Percentiles rank a stretch among this genome's conserved stretches.
phyloP scores from a whole-genome alignment of 1,140 invertebrate species.

The Drosophila asahinai region DNA sequence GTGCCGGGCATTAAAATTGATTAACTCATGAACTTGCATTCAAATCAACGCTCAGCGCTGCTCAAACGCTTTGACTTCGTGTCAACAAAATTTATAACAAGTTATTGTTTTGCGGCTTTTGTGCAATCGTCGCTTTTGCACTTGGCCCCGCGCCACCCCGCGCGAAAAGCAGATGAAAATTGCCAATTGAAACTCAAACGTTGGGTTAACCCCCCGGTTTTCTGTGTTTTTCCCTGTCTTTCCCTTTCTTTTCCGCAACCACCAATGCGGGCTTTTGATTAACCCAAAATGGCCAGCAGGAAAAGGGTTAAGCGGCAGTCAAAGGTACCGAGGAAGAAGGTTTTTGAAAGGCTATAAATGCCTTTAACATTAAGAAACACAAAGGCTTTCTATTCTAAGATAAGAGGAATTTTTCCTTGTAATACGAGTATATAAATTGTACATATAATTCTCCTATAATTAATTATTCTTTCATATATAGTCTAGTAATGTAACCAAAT shows the following conservation, averaged over 20 bases:
- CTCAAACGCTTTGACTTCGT: slow-evolving; percentile 76
- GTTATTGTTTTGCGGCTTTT: slow-evolving; percentile 49
- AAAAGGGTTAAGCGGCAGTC: slow-evolving; percentile 2
- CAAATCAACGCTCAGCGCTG: slow-evolving; percentile 72
- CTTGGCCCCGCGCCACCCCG: slow-evolving; percentile 28
- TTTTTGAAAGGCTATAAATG: too few species aligned
- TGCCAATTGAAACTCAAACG: slow-evolving; percentile 4
- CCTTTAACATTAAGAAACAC: too few species aligned
- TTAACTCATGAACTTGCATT: slow-evolving; percentile 81
- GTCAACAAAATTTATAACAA: slow-evolving; percentile 78
- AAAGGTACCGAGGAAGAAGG: too few species aligned
- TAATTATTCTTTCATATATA: neutral
- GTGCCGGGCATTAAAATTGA: slow-evolving; percentile 71
- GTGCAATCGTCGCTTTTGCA: slow-evolving; percentile 50
- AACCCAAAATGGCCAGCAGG: slow-evolving; percentile 6
- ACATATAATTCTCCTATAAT: neutral
- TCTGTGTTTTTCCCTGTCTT: neutral
- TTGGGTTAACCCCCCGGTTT: neutral
- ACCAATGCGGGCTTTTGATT: slow-evolving; percentile 12
- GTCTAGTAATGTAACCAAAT: neutral
- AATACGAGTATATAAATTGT: too few species aligned
- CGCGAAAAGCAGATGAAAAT: slow-evolving; percentile 42
- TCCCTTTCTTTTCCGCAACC: too few species aligned
- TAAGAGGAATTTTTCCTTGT: too few species aligned
- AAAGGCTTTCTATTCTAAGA: too few species aligned